phyloP scores from a whole-genome alignment of 23 tunicate species.

The Halocynthia roretzi region DNA sequence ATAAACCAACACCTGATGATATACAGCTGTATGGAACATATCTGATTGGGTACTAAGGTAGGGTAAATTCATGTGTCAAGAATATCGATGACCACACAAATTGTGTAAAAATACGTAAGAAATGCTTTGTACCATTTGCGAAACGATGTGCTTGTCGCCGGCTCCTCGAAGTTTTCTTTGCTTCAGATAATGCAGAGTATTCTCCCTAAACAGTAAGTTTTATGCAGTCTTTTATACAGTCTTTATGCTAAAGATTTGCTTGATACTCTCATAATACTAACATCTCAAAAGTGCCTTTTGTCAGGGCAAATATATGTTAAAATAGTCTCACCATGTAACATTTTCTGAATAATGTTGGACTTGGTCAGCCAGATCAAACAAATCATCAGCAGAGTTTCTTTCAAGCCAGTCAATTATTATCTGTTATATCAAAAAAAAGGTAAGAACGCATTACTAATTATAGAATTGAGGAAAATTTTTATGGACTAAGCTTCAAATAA shows the following conservation, averaged over 20 bases:
- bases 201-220: slow-evolving; percentile 38
- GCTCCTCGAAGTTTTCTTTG: slow-evolving; percentile 34
- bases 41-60: too few relatives aligned
- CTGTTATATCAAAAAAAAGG: slow-evolving; percentile 11
- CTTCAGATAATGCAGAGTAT: slow-evolving; percentile 63
- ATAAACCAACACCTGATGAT: too few relatives aligned
- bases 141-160: slow-evolving; percentile 19
- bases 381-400: slow-evolving; percentile 67
- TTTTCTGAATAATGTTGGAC: slow-evolving; percentile 49
- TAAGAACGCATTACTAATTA: too few relatives aligned
- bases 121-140: slow-evolving; percentile 15
- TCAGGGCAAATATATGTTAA: neutral
- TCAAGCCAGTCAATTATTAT: slow-evolving; percentile 93
- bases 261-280: neutral
- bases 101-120: too few relatives aligned
- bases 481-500: too few relatives aligned
- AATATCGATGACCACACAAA: too few relatives aligned
- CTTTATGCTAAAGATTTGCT: neutral
- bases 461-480: too few relatives aligned
- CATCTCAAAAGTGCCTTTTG: neutral
- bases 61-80: too few relatives aligned
- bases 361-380: slow-evolving; percentile 34
- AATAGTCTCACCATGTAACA: slow-evolving; percentile 48
- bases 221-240: neutral
- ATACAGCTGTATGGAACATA: too few relatives aligned